Evolutionary conservation across 2,888 invertebrate genomes (phyloP).

Genomic region (Habroteleia sp.): DNA sequence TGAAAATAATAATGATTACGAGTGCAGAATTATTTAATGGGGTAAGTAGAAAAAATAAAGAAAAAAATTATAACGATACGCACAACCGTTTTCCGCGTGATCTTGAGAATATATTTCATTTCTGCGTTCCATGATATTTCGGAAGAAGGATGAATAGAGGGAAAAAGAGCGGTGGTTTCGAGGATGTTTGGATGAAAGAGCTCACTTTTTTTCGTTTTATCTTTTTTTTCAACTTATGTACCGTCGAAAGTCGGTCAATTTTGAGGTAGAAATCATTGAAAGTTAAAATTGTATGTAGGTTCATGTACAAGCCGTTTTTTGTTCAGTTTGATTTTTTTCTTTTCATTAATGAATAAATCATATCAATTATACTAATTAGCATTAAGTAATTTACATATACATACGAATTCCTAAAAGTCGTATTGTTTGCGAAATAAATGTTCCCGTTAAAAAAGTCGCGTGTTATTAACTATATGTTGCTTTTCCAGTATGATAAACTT

Average conservation of each 20-base stretch:
- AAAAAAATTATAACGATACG: conserved; percentile 37
- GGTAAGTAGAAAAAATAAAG: neutral
- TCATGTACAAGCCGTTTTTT: neutral
- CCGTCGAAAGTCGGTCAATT: conserved; percentile 18
- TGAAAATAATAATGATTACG: conserved; percentile 24
- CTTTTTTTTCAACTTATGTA: neutral
- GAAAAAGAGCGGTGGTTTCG: conserved; percentile 22
- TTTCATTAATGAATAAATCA: conserved; percentile 15
- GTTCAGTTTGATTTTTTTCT: neutral
- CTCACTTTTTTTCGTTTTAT: neutral
- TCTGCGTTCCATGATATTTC: conserved; percentile 32
- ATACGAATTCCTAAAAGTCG: conserved; percentile 7
- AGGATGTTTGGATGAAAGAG: conserved; percentile 42
- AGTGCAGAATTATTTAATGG: conserved; percentile 17
- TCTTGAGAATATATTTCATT: conserved; percentile 50
- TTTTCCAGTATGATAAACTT: conserved; percentile 15
- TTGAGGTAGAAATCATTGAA: neutral
- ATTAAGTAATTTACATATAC: no score
- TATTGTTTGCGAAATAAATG: conserved; percentile 11
- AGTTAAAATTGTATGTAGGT: neutral
- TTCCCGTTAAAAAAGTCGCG: conserved; percentile 1
- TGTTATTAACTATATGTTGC: conserved; percentile 15
- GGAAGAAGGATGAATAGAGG: conserved; percentile 34
- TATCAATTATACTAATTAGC: conserved; percentile 25
- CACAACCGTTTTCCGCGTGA: conserved; percentile 33